Percentiles rank a stretch among this genome's conserved stretches.
phyloP scores from a whole-genome alignment of 2,888 invertebrate genomes.

The Euplexia lucipara region DNA sequence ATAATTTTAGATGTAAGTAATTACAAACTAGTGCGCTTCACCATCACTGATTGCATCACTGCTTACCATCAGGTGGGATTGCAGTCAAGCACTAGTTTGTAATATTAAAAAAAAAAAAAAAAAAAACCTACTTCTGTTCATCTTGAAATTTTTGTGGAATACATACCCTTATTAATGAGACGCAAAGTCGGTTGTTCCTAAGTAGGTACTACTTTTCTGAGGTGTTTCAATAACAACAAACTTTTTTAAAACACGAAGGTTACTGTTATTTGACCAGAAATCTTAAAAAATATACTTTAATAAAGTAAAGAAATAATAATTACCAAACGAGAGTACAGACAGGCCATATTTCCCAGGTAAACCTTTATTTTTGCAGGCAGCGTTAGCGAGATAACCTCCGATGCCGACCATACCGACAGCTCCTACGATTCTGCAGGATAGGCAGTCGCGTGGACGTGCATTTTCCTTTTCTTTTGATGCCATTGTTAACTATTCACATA shows the following conservation, averaged over 20 bases:
- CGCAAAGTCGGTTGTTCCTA: no score
- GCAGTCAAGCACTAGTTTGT: no score
- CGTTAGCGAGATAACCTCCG: constrained; percentile 91
- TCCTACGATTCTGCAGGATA: constrained; percentile 91
- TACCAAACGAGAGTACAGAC: constrained; percentile 87
- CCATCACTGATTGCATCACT: no score
- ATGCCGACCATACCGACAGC: constrained; percentile 92
- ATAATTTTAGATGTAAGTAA: no score
- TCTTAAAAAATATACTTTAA: not conserved
- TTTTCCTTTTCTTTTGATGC: constrained; percentile 78
- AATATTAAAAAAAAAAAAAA: no score
- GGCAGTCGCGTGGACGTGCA: constrained; percentile 89
- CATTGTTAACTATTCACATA: constrained; percentile 65
- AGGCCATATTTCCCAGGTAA: constrained; percentile 84
- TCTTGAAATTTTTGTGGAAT: no score
- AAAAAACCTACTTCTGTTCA: no score
- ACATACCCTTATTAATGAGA: no score
- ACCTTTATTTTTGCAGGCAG: constrained; percentile 89
- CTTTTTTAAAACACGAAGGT: not conserved
- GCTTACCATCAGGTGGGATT: no score
- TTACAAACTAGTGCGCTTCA: no score
- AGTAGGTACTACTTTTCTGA: not conserved
- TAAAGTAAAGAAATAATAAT: constrained; percentile 37
- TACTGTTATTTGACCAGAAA: not conserved
- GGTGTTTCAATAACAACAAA: not conserved